Percentiles rank a stretch among this genome's conserved stretches.
These are phyloP conservation scores for Bradypus variegatus DNA, from an alignment of 2,797 vertebrate genomes.

Conservation along the genomic window DNA sequence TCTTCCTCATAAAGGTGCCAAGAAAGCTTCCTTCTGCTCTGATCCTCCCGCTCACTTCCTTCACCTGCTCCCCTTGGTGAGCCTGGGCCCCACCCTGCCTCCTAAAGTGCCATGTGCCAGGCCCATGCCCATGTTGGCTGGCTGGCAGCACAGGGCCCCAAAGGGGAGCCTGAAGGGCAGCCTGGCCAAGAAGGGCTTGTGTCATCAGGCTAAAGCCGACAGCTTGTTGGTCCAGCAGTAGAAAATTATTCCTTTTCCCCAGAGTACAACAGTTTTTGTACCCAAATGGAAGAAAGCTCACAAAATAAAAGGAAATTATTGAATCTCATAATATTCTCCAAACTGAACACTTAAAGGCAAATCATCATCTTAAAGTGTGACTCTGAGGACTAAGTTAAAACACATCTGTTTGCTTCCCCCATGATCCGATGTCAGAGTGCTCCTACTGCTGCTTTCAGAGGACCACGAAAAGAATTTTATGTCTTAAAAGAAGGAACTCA, in stretches of 20 bases:
- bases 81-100: neutral
- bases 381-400: neutral
- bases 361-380: neutral
- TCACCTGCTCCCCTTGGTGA: neutral
- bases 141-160: slow-evolving; percentile 2
- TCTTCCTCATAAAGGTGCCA: neutral
- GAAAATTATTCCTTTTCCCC: neutral
- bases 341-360: neutral
- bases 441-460: slow-evolving; percentile 44
- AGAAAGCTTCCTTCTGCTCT: neutral
- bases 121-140: neutral
- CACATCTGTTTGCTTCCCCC: slow-evolving; percentile 31
- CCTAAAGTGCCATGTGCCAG: slow-evolving; percentile 56
- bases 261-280: neutral
- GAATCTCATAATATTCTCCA: slow-evolving; percentile 13
- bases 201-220: neutral
- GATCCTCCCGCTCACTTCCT: neutral
- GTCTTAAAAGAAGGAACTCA: slow-evolving; percentile 31
- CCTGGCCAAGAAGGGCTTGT: slow-evolving; percentile 14
- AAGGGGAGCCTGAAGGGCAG: neutral
- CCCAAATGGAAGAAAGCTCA: slow-evolving; percentile 1
- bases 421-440: slow-evolving; percentile 40
- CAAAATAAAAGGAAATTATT: neutral
- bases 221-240: neutral
- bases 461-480: slow-evolving; percentile 9